Evolutionary conservation across 2,113 vertebrate genomes (phyloP), one percentile per base, ranked within the genome.

Genomic region (Setophaga coronata): DNA sequence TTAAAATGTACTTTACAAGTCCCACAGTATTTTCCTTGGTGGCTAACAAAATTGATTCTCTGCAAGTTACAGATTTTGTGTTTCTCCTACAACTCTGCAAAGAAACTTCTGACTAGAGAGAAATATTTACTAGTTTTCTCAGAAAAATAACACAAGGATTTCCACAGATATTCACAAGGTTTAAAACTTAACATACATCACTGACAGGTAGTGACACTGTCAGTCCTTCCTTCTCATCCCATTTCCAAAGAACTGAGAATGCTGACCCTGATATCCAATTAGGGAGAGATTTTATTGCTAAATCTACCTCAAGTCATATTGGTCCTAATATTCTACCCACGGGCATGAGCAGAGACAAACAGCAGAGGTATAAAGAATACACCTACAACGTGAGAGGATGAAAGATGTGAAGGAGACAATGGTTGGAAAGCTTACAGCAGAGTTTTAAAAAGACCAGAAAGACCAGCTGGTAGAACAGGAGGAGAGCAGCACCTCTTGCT

Each of bases 341-440:
- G 56, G 72, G 61, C 56, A 70, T 87, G 87, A 94, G 56, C 81
- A 82, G 84, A 95, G 61, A 97, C 15, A 0, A 89, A 94, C 42
- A 94, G 77, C 69, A 94, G 92, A 94, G 86, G 82, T 56, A 73
- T 92, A 94, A 90, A 70, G 58, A 92, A 92, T 92, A 89, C 72
- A 92, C 91, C 89, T 97, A 89, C 33, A 58, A 90, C 2, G 73
- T 67, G 69, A 78, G 76, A 83, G 73, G 76, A 95, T 95, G 94
- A 53, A 61, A 56, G 62, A 93, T 74, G 72, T 58, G 64, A 73
- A 86, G 82, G 89, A 92, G 51, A 86, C 6, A 0, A 95, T 81
- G 91, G 47, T 7, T 93, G 95, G 94, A 96, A 97, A 97, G 95
- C 92, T 97, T 96, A 95, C 87, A 95, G 82, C 57, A 83, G 45